Evolutionary conservation across 2,797 vertebrate genomes (phyloP), one percentile per base, ranked within the genome.

Genomic region (Sebastes elongatus): DNA sequence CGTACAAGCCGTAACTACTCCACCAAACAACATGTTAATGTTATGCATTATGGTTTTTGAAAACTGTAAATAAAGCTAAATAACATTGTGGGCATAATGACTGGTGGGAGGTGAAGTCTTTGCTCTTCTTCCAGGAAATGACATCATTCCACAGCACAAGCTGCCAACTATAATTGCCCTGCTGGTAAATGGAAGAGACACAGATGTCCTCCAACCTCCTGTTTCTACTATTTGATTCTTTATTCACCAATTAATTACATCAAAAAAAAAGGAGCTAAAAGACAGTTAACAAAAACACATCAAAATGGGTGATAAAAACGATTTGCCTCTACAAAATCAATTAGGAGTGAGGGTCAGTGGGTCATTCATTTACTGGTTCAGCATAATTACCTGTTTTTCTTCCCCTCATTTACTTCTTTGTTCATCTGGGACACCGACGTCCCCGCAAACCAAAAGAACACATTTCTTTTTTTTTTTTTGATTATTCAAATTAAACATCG

Each of bases 321-420:
- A 94, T 91, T 94, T 86, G 74, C 85, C 65, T 86, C 83, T 64
- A 88, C 89, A 92, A 91, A 96, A 95, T 96, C 95, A 96, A 95
- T 96, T 95, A 96, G 86, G 88, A 89, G 77, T 80, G 73, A 89
- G 90, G 94, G 94, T 94, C 94, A 95, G 89, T 86, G 83, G 95
- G 92, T 96, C 93, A 94, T 95, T 95, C 92, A 95, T 95, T 96
- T 94, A 92, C 85, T 87, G 91, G 87, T 95, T 95, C 88, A 93
- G 92, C 93, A 93, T 96, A 96, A 96, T 96, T 95, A 96, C 95
- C 95, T 96, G 95, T 95, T 95, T 95, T 95, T 91, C 91, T 90
- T 91, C 86, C 88, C 83, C 90, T 95, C 93, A 96, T 96, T 96
- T 96, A 95, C 95, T 95, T 93, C 92, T 95, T 88, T 93, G 93